Conservation (phyloP, 92 coral and sea anemone genomes). For the Palythoa grandis region DNA sequence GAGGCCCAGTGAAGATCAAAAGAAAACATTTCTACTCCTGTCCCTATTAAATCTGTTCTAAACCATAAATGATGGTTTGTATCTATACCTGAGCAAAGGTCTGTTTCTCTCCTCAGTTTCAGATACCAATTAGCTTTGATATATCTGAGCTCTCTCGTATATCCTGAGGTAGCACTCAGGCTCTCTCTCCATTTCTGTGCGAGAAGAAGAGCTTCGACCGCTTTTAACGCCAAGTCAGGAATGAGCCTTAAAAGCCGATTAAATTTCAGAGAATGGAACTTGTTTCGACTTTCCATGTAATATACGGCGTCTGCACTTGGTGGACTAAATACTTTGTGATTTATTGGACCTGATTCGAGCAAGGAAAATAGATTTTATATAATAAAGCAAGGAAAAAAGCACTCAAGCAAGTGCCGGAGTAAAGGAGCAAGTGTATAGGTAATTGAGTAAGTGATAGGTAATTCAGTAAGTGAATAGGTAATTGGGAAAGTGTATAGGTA, state of each 20-base stretch:
- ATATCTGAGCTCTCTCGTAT: constrained; percentile 72
- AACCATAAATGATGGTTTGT: too few species aligned
- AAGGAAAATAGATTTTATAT: too few species aligned
- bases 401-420: too few species aligned
- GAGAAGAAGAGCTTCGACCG: constrained; percentile 69
- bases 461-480: too few species aligned
- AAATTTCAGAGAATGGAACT: constrained; percentile 68
- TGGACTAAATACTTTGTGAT: constrained; percentile 70
- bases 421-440: too few species aligned
- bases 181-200: constrained; percentile 79
- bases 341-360: constrained; percentile 54
- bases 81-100: not conserved
- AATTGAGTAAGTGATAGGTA: too few species aligned
- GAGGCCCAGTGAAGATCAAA: too few species aligned
- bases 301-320: constrained; percentile 72
- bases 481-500: too few species aligned
- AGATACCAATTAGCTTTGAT: constrained; percentile 55
- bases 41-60: too few species aligned
- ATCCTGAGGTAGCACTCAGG: constrained; percentile 67
- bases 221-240: constrained; percentile 80
- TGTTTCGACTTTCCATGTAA: constrained; percentile 58
- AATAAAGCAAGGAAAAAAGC: too few species aligned
- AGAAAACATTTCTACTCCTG: too few species aligned
- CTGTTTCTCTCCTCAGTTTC: constrained; percentile 22
- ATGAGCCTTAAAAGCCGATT: constrained; percentile 76